These are phyloP conservation scores for Pseudomyrmex flavicornis DNA, from an alignment of 1,140 invertebrate genomes.

Conservation along the genomic window DNA sequence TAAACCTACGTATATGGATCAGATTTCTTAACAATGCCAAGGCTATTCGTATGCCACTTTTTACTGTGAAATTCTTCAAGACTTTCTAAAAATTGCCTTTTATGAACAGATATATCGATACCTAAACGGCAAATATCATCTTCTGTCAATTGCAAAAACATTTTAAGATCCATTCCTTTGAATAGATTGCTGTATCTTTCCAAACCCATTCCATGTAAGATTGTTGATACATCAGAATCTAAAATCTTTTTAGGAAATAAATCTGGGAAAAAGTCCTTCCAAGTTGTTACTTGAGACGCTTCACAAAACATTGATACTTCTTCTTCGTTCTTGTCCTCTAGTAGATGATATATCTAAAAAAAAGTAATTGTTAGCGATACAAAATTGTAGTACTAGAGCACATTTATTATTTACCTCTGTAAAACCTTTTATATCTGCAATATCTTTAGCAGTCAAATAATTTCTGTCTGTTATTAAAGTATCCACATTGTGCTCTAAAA, in stretches of 20 bases:
- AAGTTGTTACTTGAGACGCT: conserved; percentile 54
- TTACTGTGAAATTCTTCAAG: conserved; percentile 85
- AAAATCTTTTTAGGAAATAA: conserved; percentile 61
- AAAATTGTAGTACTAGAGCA: not conserved
- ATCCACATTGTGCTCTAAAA: conserved; percentile 84
- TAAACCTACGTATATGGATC: conserved; percentile 68
- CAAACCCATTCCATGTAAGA: conserved; percentile 86
- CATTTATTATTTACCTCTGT: conserved; percentile 74
- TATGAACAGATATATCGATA: conserved; percentile 85
- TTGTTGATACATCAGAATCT: conserved; percentile 73
- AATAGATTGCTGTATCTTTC: conserved; percentile 82
- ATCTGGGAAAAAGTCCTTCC: conserved; percentile 79
- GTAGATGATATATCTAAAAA: conserved; percentile 68
- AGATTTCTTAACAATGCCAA: conserved; percentile 69
- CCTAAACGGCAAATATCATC: conserved; percentile 84
- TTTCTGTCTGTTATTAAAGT: conserved; percentile 82
- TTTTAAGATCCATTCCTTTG: conserved; percentile 84
- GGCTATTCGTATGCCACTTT: conserved; percentile 83
- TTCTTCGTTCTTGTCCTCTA: conserved; percentile 57
- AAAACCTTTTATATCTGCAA: conserved; percentile 84
- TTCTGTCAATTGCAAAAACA: conserved; percentile 85
- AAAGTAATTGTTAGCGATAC: conserved; percentile 23
- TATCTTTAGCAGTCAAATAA: conserved; percentile 80
- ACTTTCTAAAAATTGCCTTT: conserved; percentile 83
- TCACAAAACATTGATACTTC: conserved; percentile 56